phyloP scores from a whole-genome alignment of 2,797 vertebrate genomes.

The Prunella strophiata region DNA sequence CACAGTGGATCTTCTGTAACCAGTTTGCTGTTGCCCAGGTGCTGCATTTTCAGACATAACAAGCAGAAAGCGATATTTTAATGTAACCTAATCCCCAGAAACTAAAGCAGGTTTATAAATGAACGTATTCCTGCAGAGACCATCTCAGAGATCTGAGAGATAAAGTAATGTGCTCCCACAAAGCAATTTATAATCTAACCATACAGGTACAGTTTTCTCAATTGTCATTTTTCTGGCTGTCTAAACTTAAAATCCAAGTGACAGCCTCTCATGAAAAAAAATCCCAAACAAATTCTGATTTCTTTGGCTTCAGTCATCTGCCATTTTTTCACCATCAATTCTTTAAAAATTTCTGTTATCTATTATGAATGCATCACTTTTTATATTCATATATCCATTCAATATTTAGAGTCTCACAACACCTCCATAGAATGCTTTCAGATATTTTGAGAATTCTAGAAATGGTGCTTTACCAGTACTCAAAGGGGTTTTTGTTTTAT shows the following conservation, averaged over 20 bases:
- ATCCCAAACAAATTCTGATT: not conserved
- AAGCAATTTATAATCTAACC: not conserved
- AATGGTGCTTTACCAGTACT: constrained; percentile 66
- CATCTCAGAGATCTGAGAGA: not conserved
- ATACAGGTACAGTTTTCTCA: not conserved
- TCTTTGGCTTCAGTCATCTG: not conserved
- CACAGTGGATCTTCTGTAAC: not conserved
- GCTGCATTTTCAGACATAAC: not conserved
- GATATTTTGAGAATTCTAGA: constrained; percentile 46
- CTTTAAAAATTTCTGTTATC: not conserved
- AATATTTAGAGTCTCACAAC: constrained; percentile 47
- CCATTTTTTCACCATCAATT: not conserved
- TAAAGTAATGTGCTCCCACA: not conserved
- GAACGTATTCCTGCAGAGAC: not conserved
- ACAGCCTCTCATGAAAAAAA: not conserved
- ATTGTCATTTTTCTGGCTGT: not conserved
- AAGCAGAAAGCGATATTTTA: not conserved
- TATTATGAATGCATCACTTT: not conserved
- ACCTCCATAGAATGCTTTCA: constrained; percentile 46
- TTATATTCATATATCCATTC: constrained; percentile 31
- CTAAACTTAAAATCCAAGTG: not conserved
- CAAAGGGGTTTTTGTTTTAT: constrained; percentile 68
- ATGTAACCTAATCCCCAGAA: not conserved
- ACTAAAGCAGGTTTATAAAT: not conserved
- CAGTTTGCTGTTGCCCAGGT: not conserved